Base-by-base conservation (phyloP, 1,140 invertebrate genomes). In the Akabosia matsudoensis region DNA sequence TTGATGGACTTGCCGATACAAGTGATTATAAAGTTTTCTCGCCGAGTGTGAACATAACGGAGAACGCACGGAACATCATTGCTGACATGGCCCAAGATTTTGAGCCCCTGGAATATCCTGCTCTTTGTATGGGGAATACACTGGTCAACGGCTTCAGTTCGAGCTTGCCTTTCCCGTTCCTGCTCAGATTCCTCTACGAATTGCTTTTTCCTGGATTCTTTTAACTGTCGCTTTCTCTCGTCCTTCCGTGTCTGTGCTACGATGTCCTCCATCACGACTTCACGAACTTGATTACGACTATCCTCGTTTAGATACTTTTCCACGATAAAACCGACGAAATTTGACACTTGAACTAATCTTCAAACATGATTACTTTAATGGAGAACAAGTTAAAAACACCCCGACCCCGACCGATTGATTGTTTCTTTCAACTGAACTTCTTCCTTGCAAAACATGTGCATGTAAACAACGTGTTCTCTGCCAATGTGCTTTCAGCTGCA, bases 1-100 rank as follows among this genome's bases (percentile, higher is more conserved):
- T 97, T 94, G 85, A 97, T 97, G 70, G 91, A 89, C 84, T 91
- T 92, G 10, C 96, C 96, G 34, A 96, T 91, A 83, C 92, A 94
- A 13, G 95, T 97, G 51, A 94, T 90, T 24, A 98, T 88, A 26
- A 97, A 86, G 82, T 94, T 93, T 86, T 97, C 95, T 82, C 94
- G 92, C 77, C 94, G 87, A 78, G 89, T 88, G 82, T 91, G 88
- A 72, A 97, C 93, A 84, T 94, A 97, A 78, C 95, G 88, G 10
- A 92, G 90, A 56, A 92, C 88, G 51, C 94, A 89, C 2, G 96
- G 95, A 79, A 97, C 88, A 79, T 95, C 90, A 85, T 96, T 96
- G 84, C 92, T 95, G n/a, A 97, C 93, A 87, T 93, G 94, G 81
- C 96, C 96, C 80, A 97, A 85, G 30, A 93, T 92, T 77, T 94